Evolutionary conservation across 2,113 vertebrate species (phyloP).

Genomic region (Bubo scandiacus): DNA sequence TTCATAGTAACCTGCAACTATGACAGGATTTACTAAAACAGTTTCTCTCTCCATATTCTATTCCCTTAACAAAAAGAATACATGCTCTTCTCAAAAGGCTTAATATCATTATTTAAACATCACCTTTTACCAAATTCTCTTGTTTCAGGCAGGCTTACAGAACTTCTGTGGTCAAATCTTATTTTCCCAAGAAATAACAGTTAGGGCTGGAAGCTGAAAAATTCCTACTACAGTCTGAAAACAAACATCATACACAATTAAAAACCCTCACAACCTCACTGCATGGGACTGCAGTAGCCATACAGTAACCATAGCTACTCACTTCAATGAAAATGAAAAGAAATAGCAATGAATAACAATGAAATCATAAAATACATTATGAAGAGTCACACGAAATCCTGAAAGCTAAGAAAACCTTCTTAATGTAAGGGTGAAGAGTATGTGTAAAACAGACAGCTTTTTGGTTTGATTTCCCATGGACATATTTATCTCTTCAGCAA

Average conservation of each 20-base stretch:
- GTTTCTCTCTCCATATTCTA: not conserved
- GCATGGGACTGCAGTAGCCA: not conserved
- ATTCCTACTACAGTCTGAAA: not conserved
- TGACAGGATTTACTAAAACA: not conserved
- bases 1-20: not conserved
- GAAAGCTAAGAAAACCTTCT: not conserved
- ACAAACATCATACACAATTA: not conserved
- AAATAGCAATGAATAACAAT: not conserved
- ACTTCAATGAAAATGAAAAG: slow-evolving; percentile 15
- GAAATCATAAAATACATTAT: not conserved
- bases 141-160: not conserved
- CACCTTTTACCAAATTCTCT: not conserved
- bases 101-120: not conserved
- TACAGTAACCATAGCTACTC: slow-evolving; percentile 21
- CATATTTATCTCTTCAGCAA: not conserved
- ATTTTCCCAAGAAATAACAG: not conserved
- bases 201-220: not conserved
- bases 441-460: not conserved
- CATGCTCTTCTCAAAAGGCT: not conserved
- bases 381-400: not conserved
- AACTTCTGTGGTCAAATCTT: not conserved
- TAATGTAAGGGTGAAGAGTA: not conserved
- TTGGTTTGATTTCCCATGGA: not conserved
- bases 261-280: not conserved
- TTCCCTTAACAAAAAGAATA: not conserved